A percentile compares a stretch with the other conserved stretches of the same genome.
phyloP scores from a whole-genome alignment of 2,888 invertebrate genomes.

The Biston betularia region DNA sequence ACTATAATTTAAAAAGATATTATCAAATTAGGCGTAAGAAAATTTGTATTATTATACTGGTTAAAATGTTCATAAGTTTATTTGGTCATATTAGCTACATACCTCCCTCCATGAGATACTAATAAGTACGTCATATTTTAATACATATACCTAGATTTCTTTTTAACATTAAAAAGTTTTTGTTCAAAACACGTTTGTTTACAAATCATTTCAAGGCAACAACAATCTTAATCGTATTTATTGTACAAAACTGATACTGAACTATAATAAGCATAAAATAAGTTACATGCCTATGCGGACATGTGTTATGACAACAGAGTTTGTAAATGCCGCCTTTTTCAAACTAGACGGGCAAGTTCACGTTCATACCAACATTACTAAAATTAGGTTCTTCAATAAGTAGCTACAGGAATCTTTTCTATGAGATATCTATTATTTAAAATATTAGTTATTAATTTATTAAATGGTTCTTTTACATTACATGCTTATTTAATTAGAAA shows the following conservation, averaged over 20 bases:
- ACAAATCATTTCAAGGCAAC: too few relatives aligned
- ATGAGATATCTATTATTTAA: background rate
- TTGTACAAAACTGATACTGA: background rate
- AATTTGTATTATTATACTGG: too few relatives aligned
- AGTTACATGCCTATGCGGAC: constrained; percentile 31
- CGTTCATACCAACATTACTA: constrained; percentile 57
- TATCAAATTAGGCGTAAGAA: too few relatives aligned
- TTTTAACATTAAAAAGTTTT: too few relatives aligned
- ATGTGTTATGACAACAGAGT: constrained; percentile 52
- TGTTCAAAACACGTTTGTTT: too few relatives aligned
- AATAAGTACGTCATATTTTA: too few relatives aligned
- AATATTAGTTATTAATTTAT: background rate
- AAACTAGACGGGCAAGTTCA: constrained; percentile 53
- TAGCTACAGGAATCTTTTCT: background rate
- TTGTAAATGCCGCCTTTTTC: constrained; percentile 63
- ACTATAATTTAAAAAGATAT: too few relatives aligned
- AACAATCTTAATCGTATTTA: background rate
- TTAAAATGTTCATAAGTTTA: too few relatives aligned
- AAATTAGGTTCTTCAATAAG: background rate
- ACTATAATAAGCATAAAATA: constrained; percentile 9
- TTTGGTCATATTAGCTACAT: too few relatives aligned
- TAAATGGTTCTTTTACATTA: background rate
- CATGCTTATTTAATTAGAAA: background rate
- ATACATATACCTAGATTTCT: too few relatives aligned
- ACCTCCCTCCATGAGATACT: too few relatives aligned